These are phyloP conservation scores for Balaeniceps rex DNA, from an alignment of 2,113 vertebrate species.

Conservation along the genomic window DNA sequence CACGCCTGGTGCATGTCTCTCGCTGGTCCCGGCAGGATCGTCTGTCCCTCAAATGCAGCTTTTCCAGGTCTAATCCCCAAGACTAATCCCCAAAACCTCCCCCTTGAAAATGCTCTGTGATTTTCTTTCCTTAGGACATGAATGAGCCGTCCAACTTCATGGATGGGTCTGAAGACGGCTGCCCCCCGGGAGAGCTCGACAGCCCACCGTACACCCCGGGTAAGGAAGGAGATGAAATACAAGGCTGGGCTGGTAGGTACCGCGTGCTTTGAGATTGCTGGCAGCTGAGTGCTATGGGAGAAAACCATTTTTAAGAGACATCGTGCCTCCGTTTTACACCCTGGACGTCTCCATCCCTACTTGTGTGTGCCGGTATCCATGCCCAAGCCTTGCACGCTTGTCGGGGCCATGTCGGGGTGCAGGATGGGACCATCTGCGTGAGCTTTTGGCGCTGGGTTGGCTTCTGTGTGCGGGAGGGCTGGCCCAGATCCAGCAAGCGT, in stretches of 20 bases:
- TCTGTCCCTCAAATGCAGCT: neutral
- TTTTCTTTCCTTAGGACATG: conserved; percentile 80
- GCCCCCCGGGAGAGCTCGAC: conserved; percentile 76
- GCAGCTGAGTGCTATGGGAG: neutral
- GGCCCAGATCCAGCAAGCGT: neutral
- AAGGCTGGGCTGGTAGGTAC: neutral
- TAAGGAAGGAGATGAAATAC: neutral
- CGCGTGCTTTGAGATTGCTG: fast-evolving
- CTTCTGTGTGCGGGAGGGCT: neutral
- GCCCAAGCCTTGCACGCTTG: neutral
- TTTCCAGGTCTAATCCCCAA: neutral
- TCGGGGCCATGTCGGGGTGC: neutral
- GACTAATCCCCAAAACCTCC: neutral
- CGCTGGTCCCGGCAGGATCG: neutral
- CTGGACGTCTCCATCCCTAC: neutral
- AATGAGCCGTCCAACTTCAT: conserved; percentile 89
- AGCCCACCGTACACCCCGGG: conserved; percentile 84
- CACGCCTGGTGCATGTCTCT: fast-evolving
- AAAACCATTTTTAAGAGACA: neutral
- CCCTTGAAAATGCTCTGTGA: neutral
- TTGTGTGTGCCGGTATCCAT: fast-evolving
- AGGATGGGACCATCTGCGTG: neutral
- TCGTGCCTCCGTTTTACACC: fast-evolving
- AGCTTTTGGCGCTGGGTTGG: neutral
- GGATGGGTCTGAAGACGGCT: conserved; percentile 83